Percentiles rank a stretch among this genome's conserved stretches.
Conservation (phyloP, 2,797 vertebrate genomes). For the Rhadinocentrus ornatus region DNA sequence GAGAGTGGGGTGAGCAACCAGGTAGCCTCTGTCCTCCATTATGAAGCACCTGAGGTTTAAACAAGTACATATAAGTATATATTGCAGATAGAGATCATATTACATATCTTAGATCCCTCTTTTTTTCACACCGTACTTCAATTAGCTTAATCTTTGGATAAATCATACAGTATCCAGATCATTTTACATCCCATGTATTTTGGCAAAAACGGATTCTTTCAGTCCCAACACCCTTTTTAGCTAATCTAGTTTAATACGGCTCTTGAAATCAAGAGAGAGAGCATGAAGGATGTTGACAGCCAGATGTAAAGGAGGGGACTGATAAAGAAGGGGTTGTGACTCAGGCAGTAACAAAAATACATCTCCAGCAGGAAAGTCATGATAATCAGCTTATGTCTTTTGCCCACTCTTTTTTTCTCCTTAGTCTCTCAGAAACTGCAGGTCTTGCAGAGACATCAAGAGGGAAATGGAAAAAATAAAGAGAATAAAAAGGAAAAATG, state of each 20-base stretch:
- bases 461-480: neutral
- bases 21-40: constrained; percentile 98
- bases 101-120: too few species aligned
- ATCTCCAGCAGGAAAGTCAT: constrained; percentile 70
- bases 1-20: constrained; percentile 96
- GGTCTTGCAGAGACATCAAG: constrained; percentile 5
- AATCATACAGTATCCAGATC: constrained; percentile 9
- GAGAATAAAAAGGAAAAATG: neutral
- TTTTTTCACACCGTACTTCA: neutral
- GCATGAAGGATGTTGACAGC: constrained; percentile 34
- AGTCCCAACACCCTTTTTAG: constrained; percentile 37
- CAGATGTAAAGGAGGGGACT: neutral
- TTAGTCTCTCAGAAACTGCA: constrained; percentile 27
- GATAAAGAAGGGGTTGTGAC: constrained; percentile 11
- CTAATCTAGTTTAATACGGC: constrained; percentile 80
- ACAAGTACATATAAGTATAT: constrained; percentile 34
- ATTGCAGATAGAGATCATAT: neutral
- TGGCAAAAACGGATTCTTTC: constrained; percentile 38
- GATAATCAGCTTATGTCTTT: constrained; percentile 79
- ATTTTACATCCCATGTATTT: constrained; percentile 11
- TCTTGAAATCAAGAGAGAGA: constrained; percentile 58
- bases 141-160: neutral
- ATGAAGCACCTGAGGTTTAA: constrained; percentile 91
- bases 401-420: constrained; percentile 13
- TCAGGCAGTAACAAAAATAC: constrained; percentile 41